Evolutionary conservation across 2,888 invertebrate species (phyloP).

Genomic region (Luffia ferchaultella): DNA sequence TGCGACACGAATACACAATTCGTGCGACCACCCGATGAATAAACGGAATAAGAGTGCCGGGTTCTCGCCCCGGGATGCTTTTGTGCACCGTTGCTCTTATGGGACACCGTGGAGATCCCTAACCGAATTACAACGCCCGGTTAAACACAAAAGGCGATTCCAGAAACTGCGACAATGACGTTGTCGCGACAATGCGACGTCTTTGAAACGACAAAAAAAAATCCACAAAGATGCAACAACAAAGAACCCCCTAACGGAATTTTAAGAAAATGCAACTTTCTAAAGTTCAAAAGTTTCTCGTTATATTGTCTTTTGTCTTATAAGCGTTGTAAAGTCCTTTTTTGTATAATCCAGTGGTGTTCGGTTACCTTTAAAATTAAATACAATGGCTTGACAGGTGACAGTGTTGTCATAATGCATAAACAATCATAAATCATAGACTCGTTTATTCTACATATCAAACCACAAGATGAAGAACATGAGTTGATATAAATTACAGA

Average conservation of each 20-base stretch:
- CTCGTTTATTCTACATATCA: no score
- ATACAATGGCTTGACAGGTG: no score
- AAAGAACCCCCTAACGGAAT: conserved; percentile 35
- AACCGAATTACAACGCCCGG: conserved; percentile 45
- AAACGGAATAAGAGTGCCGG: not conserved
- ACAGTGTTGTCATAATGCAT: no score
- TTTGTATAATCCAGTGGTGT: conserved; percentile 4
- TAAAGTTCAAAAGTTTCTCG: not conserved
- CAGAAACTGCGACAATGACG: conserved; percentile 60
- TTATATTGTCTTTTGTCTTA: conserved; percentile 3
- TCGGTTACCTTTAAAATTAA: no score
- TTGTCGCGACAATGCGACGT: conserved; percentile 37
- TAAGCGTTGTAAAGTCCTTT: conserved; percentile 1
- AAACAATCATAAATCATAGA: not conserved
- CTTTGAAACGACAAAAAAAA: conserved; percentile 29
- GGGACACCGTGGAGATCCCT: conserved; percentile 27
- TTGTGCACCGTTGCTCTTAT: conserved; percentile 51
- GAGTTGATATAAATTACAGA: no score
- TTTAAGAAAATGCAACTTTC: conserved; percentile 10
- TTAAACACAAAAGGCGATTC: conserved; percentile 58
- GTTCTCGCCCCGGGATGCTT: conserved; percentile 38
- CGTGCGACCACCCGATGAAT: not conserved
- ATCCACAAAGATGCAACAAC: conserved; percentile 32
- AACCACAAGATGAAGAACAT: no score
- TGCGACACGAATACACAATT: not conserved